A percentile compares a stretch with the other conserved stretches of the same genome.
These are phyloP conservation scores for Agrypnia vestita DNA, from an alignment of 1,140 invertebrate genomes.

Conservation along the genomic window DNA sequence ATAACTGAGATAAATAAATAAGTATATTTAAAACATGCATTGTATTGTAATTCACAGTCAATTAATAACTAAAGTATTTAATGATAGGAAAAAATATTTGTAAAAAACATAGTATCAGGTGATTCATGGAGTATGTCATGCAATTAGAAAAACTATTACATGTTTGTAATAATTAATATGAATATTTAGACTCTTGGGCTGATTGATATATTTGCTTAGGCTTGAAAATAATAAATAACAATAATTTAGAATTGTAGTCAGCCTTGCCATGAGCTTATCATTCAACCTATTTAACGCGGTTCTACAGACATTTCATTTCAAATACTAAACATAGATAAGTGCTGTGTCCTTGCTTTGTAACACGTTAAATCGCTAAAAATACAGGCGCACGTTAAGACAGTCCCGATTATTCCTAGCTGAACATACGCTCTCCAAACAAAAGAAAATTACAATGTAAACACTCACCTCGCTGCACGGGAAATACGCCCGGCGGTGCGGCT, in stretches of 20 bases:
- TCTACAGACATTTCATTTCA: constrained; percentile 19
- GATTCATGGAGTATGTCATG: too few relatives aligned
- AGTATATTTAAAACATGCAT: too few relatives aligned
- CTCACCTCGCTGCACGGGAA: background rate
- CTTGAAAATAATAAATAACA: too few relatives aligned
- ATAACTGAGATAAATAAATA: too few relatives aligned
- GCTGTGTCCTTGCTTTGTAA: constrained; percentile 10
- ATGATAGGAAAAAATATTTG: too few relatives aligned
- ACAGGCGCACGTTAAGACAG: background rate
- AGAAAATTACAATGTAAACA: constrained; percentile 12
- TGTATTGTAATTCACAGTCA: too few relatives aligned
- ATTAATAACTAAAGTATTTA: too few relatives aligned
- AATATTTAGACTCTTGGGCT: too few relatives aligned
- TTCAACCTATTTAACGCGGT: background rate
- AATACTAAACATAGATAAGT: background rate
- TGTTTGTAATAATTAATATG: too few relatives aligned
- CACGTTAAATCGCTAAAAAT: background rate
- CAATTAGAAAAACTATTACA: too few relatives aligned
- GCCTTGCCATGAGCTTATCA: constrained; percentile 1
- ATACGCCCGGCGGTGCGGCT: background rate
- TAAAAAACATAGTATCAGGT: too few relatives aligned
- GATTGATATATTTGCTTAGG: too few relatives aligned
- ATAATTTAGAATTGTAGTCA: background rate
- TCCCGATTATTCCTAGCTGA: background rate
- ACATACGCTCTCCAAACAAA: background rate